Evolutionary conservation across 2,113 vertebrate species (phyloP).

Genomic region (Promerops cafer): DNA sequence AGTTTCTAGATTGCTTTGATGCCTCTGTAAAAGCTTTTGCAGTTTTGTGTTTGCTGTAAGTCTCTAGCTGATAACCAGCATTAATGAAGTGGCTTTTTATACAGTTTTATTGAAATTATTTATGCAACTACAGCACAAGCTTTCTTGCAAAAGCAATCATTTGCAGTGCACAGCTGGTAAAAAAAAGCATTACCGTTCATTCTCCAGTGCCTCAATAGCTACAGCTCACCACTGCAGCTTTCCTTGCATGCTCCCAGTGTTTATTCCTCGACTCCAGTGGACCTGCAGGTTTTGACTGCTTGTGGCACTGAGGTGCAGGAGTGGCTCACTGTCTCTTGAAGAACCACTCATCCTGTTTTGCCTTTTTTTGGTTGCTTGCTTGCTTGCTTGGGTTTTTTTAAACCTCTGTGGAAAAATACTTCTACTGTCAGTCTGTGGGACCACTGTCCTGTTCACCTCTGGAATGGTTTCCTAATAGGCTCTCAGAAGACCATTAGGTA

Average conservation of each 20-base stretch:
- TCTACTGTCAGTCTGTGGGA: neutral
- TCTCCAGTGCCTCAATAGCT: neutral
- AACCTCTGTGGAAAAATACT: neutral
- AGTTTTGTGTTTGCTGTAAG: neutral
- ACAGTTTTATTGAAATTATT: neutral
- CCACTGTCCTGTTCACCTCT: neutral
- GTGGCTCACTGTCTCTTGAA: neutral
- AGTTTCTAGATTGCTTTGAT: neutral
- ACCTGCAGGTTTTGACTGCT: neutral
- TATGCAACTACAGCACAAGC: neutral
- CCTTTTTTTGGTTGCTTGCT: neutral
- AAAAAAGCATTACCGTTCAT: neutral
- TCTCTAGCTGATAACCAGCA: neutral
- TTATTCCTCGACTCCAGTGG: neutral
- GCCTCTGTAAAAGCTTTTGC: neutral
- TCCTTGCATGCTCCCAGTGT: accelerated
- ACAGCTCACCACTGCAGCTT: neutral
- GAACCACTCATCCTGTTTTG: neutral
- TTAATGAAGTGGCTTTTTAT: neutral
- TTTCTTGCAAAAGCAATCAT: neutral
- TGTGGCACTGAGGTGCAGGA: neutral
- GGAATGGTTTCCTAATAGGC: neutral
- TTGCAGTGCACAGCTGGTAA: conserved; percentile 1
- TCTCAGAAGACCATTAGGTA: neutral
- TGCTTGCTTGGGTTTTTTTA: neutral